Conservation (phyloP, 1,140 invertebrate genomes). For the Oscheius sp. region DNA sequence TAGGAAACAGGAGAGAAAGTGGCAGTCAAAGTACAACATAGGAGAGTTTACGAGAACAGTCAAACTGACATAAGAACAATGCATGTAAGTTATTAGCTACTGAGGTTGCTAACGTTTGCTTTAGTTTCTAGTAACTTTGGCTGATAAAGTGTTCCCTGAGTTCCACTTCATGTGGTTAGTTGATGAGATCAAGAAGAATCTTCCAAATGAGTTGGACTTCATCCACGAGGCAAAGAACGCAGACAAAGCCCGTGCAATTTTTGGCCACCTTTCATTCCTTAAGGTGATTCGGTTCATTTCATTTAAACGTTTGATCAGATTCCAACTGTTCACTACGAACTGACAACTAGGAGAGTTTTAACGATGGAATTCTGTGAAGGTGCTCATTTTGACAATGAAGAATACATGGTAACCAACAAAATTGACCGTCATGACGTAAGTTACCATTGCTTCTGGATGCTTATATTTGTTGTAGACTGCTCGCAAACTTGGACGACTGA, state of each 20-base stretch:
- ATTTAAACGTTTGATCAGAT: constrained; percentile 67
- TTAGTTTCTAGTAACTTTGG: constrained; percentile 73
- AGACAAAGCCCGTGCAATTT: constrained; percentile 71
- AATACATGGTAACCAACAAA: constrained; percentile 78
- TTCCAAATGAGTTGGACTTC: constrained; percentile 84
- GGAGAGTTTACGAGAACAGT: constrained; percentile 23
- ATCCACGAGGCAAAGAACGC: constrained; percentile 85
- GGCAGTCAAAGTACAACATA: constrained; percentile 6
- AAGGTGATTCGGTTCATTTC: background rate
- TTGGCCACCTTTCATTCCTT: constrained; percentile 62
- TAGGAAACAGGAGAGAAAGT: constrained; percentile 62
- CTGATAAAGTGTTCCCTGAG: constrained; percentile 85
- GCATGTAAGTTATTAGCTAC: constrained; percentile 13
- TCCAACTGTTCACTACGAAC: constrained; percentile 76
- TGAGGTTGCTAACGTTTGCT: background rate
- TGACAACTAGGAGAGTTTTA: constrained; percentile 78
- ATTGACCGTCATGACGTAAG: constrained; percentile 69
- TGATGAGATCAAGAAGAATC: constrained; percentile 64
- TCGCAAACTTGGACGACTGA: constrained; percentile 82
- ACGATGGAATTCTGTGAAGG: constrained; percentile 95
- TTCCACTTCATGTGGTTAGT: constrained; percentile 96
- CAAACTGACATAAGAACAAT: constrained; percentile 35
- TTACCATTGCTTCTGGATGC: no score
- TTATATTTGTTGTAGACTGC: no score
- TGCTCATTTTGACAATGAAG: constrained; percentile 85